Percentiles rank a stretch among this genome's conserved stretches.
phyloP scores from a whole-genome alignment of 2,113 vertebrate genomes.

The Caracal caracal region DNA sequence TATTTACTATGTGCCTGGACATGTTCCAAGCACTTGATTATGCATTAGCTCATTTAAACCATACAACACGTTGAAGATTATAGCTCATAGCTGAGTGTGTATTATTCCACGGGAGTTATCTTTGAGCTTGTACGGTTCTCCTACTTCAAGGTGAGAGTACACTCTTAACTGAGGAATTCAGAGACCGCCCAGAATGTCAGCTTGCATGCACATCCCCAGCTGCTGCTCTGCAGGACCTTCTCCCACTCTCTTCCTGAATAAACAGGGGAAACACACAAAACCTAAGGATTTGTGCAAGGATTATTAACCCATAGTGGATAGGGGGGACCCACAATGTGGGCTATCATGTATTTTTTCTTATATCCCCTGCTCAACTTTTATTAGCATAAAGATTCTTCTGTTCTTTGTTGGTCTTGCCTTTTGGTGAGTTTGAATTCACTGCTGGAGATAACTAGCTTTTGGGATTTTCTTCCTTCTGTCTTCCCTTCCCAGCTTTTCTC shows the following conservation, averaged over 20 bases:
- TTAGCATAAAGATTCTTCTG: background rate
- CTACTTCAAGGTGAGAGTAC: background rate
- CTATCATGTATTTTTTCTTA: background rate
- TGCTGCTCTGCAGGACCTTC: background rate
- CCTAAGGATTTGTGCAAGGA: background rate
- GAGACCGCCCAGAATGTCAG: background rate
- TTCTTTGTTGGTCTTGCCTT: background rate
- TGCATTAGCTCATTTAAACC: background rate
- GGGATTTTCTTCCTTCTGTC: background rate
- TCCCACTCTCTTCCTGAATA: background rate
- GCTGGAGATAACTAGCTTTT: background rate
- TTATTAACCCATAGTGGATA: background rate
- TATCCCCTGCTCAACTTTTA: background rate
- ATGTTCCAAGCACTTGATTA: background rate
- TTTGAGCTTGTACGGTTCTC: background rate
- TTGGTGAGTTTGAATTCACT: background rate
- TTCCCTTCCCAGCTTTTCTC: background rate
- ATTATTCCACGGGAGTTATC: background rate
- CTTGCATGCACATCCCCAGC: background rate
- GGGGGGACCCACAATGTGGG: rapidly evolving
- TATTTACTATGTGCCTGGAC: background rate
- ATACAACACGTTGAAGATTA: background rate
- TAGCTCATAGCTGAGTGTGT: background rate
- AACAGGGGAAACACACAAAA: background rate
- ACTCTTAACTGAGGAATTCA: background rate